Evolutionary conservation across 2,797 vertebrate genomes (phyloP), one percentile per base, ranked within the genome.

Genomic region (Sebastolobus alascanus): DNA sequence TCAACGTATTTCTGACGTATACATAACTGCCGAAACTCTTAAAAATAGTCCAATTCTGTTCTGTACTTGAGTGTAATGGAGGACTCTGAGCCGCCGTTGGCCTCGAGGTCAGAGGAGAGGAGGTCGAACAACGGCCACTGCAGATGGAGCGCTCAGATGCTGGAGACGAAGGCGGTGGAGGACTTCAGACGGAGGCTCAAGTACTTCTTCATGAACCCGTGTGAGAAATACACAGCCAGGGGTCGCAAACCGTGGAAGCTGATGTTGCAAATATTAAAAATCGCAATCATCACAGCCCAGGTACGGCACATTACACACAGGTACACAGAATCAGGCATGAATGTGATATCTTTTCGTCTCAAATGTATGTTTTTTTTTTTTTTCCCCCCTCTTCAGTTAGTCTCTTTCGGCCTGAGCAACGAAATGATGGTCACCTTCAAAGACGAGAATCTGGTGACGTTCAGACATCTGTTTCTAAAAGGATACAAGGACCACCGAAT

Each of bases 121-220:
- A 76, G 55, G 76, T n/a, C 0, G 0, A 89, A 86, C 2, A 90
- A 86, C 1, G 14, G 84, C 8, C 68, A 35, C 68, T 84, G 80
- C 75, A 40, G 71, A 13, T 92, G 92, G 81, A 87, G 72, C 22
- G 0, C 75, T 25, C 65, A 8, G 20, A 7, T 70, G n/a, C n/a
- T 75, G 68, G 88, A 93, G 73, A 78, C 89, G 0, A 84, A 84
- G 64, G 37, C 27, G 14, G 96, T 97, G 93, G 97, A 97, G 35
- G 94, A 97, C 78, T 96, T 99, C 89, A 96, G 97, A 79, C 95
- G 97, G 78, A 97, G 96, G 85, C 96, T 99, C 61, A 98, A 98
- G 81, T 99, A 98, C 91, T 99, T 97, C 90, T 99, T 99, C 87
- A 99, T 99, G 98, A 99, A 97, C 80, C 98, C 98, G 0, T 99